Conservation (phyloP, 2,113 vertebrate genomes). For the Fulmarus glacialis region DNA sequence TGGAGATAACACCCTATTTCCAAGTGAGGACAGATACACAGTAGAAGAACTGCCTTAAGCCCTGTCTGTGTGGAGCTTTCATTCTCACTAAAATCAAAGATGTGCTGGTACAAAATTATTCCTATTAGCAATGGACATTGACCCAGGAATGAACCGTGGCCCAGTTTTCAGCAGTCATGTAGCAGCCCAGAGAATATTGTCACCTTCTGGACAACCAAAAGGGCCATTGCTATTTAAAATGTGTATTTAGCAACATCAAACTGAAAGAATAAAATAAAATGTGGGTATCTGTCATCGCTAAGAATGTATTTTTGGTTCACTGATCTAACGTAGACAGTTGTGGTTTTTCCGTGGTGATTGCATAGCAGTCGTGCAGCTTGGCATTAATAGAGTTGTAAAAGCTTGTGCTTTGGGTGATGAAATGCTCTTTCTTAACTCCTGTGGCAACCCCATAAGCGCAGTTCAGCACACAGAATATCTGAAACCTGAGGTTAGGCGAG, state of each 20-base stretch:
- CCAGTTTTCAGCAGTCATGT: neutral
- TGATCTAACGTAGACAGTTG: accelerated
- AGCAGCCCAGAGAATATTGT: neutral
- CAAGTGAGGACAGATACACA: neutral
- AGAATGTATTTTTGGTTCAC: neutral
- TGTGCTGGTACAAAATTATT: neutral
- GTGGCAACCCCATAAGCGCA: accelerated
- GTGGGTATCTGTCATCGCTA: neutral
- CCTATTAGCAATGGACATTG: neutral
- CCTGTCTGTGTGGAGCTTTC: neutral
- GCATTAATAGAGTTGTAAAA: neutral
- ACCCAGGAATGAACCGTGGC: neutral
- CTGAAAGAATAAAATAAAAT: neutral
- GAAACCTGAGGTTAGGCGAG: neutral
- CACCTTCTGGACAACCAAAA: neutral
- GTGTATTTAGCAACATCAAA: neutral
- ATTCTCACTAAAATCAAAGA: neutral
- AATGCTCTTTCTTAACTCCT: neutral
- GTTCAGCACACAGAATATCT: neutral
- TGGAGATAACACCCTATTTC: neutral
- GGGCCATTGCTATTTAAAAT: neutral
- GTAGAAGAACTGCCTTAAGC: neutral
- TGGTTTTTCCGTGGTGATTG: neutral
- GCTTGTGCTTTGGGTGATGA: neutral
- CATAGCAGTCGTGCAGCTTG: neutral